Conservation (phyloP, 2,797 vertebrate genomes). For the Pteronotus mesoamericanus region DNA sequence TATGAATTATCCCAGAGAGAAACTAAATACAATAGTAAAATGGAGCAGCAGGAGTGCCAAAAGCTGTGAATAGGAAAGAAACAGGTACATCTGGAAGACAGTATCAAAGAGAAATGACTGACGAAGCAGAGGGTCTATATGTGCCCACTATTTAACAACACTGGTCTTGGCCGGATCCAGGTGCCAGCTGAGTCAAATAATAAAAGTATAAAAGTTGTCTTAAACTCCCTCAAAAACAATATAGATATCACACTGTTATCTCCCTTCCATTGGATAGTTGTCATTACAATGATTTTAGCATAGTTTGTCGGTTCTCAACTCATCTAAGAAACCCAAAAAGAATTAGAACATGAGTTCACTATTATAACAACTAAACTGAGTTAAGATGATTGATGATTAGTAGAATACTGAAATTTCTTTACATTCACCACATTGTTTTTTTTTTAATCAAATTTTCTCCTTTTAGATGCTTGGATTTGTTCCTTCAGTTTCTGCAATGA, state of each 20-base stretch:
- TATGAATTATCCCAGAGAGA: background rate
- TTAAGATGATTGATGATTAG: background rate
- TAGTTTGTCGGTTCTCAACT: background rate
- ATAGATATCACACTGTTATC: background rate
- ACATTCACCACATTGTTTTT: background rate
- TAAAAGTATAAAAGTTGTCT: slow-evolving; percentile 51
- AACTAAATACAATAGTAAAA: slow-evolving; percentile 37
- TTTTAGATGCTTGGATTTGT: background rate
- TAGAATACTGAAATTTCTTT: background rate
- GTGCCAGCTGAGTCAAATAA: slow-evolving; percentile 47
- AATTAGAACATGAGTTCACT: background rate
- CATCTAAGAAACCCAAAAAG: background rate
- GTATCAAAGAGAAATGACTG: slow-evolving; percentile 32
- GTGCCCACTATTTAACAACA: background rate
- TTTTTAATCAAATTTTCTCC: background rate
- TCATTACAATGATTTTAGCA: slow-evolving; percentile 4
- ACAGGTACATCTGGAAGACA: background rate
- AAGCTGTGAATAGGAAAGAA: slow-evolving; percentile 37
- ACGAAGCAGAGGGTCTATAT: background rate
- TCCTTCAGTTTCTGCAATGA: background rate
- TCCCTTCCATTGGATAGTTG: slow-evolving; percentile 8
- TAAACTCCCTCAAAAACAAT: slow-evolving; percentile 26
- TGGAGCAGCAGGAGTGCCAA: background rate
- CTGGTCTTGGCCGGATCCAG: slow-evolving; percentile 21
- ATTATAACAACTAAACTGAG: background rate